These are phyloP conservation scores for Corynorhinus townsendii DNA, from an alignment of 2,113 vertebrate genomes.

Conservation along the genomic window DNA sequence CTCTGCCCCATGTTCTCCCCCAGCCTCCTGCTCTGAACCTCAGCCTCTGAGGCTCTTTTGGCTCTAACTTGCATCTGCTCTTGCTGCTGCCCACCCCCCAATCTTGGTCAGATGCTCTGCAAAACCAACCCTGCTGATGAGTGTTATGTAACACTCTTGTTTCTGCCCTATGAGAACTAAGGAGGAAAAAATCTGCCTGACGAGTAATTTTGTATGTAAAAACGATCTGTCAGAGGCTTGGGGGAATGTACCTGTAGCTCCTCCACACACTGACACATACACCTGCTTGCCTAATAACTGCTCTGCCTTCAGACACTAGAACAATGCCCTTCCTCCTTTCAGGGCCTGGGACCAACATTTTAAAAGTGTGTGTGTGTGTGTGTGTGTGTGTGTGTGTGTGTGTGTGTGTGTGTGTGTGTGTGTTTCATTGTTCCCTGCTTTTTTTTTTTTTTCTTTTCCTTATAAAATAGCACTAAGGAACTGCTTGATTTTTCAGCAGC, in stretches of 20 bases:
- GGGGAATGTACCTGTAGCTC: constrained; percentile 6
- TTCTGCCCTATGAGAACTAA: constrained; percentile 48
- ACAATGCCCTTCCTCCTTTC: not conserved
- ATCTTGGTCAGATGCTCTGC: constrained; percentile 26
- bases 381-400: not conserved
- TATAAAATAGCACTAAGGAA: constrained; percentile 26
- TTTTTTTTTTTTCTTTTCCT: not conserved
- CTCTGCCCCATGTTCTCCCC: not conserved
- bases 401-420: not conserved
- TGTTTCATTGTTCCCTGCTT: not conserved
- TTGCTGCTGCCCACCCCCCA: not conserved
- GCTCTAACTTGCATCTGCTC: not conserved
- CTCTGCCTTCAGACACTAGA: not conserved
- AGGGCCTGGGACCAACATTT: not conserved
- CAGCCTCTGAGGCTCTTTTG: not conserved
- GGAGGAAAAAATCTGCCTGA: constrained; percentile 31
- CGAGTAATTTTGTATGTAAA: constrained; percentile 48
- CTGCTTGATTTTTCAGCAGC: not conserved
- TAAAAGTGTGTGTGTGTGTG: not conserved
- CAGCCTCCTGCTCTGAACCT: not conserved
- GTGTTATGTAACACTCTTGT: constrained; percentile 52
- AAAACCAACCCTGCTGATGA: not conserved
- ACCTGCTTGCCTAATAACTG: not conserved
- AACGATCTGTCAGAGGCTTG: constrained; percentile 43
- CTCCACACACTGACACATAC: not conserved